phyloP scores from a whole-genome alignment of 2,113 vertebrate species.

The Xerus inauris region DNA sequence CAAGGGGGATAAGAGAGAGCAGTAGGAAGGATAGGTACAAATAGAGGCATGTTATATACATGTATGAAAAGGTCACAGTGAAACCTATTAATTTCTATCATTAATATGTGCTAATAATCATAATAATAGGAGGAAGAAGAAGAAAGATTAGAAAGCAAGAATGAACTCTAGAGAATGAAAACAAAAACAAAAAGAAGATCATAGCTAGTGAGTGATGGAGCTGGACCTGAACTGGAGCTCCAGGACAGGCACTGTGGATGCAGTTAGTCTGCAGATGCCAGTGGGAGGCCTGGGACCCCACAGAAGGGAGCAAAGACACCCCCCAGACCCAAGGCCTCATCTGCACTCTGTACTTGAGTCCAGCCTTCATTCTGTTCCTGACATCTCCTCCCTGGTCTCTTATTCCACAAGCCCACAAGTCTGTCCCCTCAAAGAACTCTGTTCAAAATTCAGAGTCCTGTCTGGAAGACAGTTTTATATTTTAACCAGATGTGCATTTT shows the following conservation, averaged over 20 bases:
- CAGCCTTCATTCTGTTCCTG: not conserved
- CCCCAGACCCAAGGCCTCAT: not conserved
- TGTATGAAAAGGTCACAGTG: not conserved
- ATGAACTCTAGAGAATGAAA: not conserved
- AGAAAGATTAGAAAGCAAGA: not conserved
- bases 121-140: not conserved
- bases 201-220: not conserved
- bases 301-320: not conserved
- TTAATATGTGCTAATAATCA: not conserved
- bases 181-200: not conserved
- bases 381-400: not conserved
- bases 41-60: not conserved
- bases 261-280: not conserved
- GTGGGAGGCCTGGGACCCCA: not conserved
- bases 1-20: not conserved
- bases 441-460: not conserved
- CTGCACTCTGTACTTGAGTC: not conserved
- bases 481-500: no score
- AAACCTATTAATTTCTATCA: not conserved
- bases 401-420: not conserved
- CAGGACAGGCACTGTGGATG: not conserved
- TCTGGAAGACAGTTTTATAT: not conserved
- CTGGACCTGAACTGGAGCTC: not conserved
- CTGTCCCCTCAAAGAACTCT: not conserved
- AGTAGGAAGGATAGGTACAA: not conserved